Evolutionary conservation across 2,797 vertebrate genomes (phyloP), one percentile per base, ranked within the genome.

Genomic region (Pseudochromis fuscus): DNA sequence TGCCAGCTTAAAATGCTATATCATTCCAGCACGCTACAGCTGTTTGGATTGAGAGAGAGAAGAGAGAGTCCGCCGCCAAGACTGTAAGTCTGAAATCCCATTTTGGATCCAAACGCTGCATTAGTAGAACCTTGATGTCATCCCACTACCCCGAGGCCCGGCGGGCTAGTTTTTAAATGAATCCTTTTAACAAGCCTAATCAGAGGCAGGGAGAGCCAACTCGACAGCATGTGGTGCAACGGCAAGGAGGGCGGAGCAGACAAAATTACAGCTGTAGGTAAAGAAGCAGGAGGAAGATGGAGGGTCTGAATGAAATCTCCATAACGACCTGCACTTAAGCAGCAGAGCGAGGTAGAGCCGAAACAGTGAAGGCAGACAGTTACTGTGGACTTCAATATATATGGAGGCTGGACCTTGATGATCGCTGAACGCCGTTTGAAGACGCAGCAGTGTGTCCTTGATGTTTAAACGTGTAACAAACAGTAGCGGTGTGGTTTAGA

Each of bases 161-260:
- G 61, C 57, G 63, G 85, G 78, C 74, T 77, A 66, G 69, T 88
- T 89, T 89, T 85, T 88, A 86, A 85, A 84, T 79, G 72, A 90
- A 87, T 83, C 82, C 74, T 87, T 88, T 89, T 82, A 87, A 84
- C 70, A 63, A 69, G 81, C 69, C 83, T 88, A 84, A 88, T 89
- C 85, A 79, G 81, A 73, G 63, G 67, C 63, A 69, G 78, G 52
- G 73, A 42, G 73, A 85, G 85, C 66, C 72, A 68, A 45, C 55
- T 56, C 51, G 76, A 71, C 74, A 71, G 67, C 67, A 56, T 48
- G 71, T n/a, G 60, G 59, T 35, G 46, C 5, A 53, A 71, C 16
- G 0, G 63, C 33, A 58, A 70, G 62, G 69, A 79, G 53, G 75
- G 76, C 4, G 1, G 44, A 69, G 23, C 19, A 45, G 42, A 51